phyloP scores from a whole-genome alignment of 2,888 invertebrate species.

The Drosophila pseudotakahashii region DNA sequence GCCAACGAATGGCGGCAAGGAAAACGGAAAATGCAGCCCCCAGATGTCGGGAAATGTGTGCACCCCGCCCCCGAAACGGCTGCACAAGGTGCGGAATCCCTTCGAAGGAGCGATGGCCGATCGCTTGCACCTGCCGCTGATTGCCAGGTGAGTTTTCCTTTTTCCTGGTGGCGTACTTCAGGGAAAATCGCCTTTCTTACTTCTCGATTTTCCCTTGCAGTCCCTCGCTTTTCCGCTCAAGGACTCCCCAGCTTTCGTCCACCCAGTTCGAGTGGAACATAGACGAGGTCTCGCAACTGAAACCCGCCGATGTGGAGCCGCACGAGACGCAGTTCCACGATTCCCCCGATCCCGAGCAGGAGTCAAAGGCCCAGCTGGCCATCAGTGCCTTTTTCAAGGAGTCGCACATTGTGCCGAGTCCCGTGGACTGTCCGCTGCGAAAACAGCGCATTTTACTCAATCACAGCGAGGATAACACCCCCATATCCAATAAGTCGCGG shows the following conservation, averaged over 20 bases:
- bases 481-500: constrained; percentile 72
- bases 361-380: constrained; percentile 87
- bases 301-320: constrained; percentile 87
- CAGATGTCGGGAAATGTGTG: constrained; percentile 48
- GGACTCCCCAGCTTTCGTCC: constrained; percentile 82
- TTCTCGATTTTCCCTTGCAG: constrained; percentile 52
- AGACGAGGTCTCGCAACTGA: constrained; percentile 87
- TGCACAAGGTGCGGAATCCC: constrained; percentile 87
- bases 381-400: constrained; percentile 85
- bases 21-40: constrained; percentile 59
- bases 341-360: constrained; percentile 86
- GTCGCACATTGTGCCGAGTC: constrained; percentile 83
- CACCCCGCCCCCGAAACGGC: constrained; percentile 86
- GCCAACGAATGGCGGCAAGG: constrained; percentile 65
- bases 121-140: constrained; percentile 86
- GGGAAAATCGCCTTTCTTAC: neutral
- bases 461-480: constrained; percentile 74
- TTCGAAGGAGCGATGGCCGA: constrained; percentile 87
- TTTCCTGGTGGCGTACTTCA: neutral
- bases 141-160: constrained; percentile 83
- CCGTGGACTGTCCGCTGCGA: constrained; percentile 82
- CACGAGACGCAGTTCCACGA: constrained; percentile 86
- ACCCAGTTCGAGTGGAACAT: constrained; percentile 88
- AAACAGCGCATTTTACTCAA: constrained; percentile 81
- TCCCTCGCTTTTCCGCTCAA: constrained; percentile 82